These are phyloP conservation scores for Gonocerus acuteangulatus DNA, from an alignment of 2,888 invertebrate species.

Conservation along the genomic window DNA sequence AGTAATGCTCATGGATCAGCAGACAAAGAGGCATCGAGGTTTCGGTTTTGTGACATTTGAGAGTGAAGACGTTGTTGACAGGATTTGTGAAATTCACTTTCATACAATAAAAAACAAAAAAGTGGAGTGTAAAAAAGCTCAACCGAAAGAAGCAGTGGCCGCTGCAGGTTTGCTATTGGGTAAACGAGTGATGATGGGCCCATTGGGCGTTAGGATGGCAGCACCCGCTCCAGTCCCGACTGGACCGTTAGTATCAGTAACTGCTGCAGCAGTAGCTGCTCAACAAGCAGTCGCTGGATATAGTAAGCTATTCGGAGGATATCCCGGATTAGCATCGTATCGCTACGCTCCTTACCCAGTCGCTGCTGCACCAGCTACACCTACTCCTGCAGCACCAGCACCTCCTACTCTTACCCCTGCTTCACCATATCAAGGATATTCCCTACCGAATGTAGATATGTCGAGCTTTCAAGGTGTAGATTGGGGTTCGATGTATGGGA, in stretches of 20 bases:
- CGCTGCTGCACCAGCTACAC: conserved; percentile 47
- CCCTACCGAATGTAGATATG: conserved; percentile 84
- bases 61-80: conserved; percentile 82
- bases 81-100: conserved; percentile 88
- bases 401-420: conserved; percentile 58
- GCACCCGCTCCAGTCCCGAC: conserved; percentile 48
- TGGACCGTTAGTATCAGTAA: conserved; percentile 47
- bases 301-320: conserved; percentile 57
- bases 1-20: conserved; percentile 90
- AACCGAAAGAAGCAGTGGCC: conserved; percentile 80
- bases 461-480: conserved; percentile 85
- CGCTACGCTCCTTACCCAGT: conserved; percentile 60
- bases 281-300: conserved; percentile 57
- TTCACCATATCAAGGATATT: conserved; percentile 67
- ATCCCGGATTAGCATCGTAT: conserved; percentile 52
- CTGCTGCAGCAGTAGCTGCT: conserved; percentile 50
- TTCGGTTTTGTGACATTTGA: conserved; percentile 90
- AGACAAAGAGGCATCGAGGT: conserved; percentile 82
- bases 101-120: conserved; percentile 89
- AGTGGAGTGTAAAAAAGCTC: conserved; percentile 84
- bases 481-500: conserved; percentile 86
- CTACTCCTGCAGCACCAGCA: conserved; percentile 46
- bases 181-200: conserved; percentile 58
- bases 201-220: conserved; percentile 60
- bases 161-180: conserved; percentile 60